phyloP scores from a whole-genome alignment of 1,140 invertebrate genomes.

The Drosophila insularis region DNA sequence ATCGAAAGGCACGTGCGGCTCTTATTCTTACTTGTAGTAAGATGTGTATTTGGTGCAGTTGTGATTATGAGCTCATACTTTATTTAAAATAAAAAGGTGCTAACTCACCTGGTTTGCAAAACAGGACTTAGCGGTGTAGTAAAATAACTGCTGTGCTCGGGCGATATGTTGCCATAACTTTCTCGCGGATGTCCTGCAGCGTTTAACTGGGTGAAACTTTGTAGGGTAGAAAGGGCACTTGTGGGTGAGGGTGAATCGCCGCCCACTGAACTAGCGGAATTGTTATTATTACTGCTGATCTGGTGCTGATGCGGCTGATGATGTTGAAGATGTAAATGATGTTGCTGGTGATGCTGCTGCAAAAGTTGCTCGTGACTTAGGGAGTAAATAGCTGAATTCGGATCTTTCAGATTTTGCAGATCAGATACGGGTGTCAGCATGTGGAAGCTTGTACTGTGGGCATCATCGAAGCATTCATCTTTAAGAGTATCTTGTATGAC shows the following conservation, averaged over 20 bases:
- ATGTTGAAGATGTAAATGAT: conserved; percentile 45
- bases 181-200: conserved; percentile 60
- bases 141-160: conserved; percentile 65
- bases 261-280: conserved; percentile 71
- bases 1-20: conserved; percentile 67
- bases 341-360: conserved; percentile 41
- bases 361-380: conserved; percentile 47
- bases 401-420: conserved; percentile 61
- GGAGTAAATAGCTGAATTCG: conserved; percentile 49
- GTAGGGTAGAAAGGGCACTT: conserved; percentile 57
- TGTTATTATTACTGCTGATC: conserved; percentile 57
- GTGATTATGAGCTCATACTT: conserved; percentile 63
- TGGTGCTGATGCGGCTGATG: conserved; percentile 32
- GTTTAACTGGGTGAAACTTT: conserved; percentile 77
- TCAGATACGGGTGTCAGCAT: conserved; percentile 70
- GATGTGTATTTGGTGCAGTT: conserved; percentile 12
- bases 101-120: conserved; percentile 74
- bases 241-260: conserved; percentile 74
- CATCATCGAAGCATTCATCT: conserved; percentile 76
- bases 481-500: conserved; percentile 81
- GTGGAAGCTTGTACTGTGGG: conserved; percentile 65
- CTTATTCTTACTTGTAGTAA: not conserved
- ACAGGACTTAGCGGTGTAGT: conserved; percentile 63
- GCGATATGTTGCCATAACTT: conserved; percentile 62
- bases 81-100: not conserved